These are phyloP conservation scores for Balearica regulorum DNA, from an alignment of 2,797 vertebrate species.

Conservation along the genomic window DNA sequence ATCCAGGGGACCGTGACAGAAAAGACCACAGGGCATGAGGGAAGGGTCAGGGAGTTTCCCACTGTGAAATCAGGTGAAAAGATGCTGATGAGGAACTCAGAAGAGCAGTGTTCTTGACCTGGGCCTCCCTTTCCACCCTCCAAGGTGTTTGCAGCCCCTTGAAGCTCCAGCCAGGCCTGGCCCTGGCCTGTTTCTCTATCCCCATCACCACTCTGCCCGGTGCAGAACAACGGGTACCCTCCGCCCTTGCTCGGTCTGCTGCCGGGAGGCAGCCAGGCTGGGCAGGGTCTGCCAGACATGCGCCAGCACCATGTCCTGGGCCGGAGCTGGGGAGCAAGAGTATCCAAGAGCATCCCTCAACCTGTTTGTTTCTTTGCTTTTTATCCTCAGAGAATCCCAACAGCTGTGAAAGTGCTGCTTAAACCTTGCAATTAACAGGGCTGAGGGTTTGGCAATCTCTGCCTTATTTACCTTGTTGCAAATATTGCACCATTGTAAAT, in stretches of 20 bases:
- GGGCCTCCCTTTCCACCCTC: not conserved
- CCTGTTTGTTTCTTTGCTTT: not conserved
- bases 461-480: not conserved
- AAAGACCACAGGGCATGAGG: not conserved
- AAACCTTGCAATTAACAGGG: not conserved
- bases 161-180: not conserved
- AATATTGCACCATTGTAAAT: not conserved
- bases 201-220: not conserved
- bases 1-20: not conserved
- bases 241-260: rapidly evolving
- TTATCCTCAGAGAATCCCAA: not conserved
- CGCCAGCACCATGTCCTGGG: not conserved
- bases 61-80: not conserved
- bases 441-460: not conserved
- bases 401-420: not conserved
- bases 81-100: not conserved
- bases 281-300: not conserved
- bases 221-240: not conserved
- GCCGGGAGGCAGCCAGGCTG: not conserved
- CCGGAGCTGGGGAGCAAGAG: not conserved
- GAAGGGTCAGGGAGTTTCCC: not conserved
- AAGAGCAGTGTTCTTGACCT: not conserved
- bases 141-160: not conserved
- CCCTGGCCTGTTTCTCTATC: not conserved
- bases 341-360: not conserved